Base-by-base conservation (phyloP, 2,888 invertebrate genomes). In the Hedychridium roseum region DNA sequence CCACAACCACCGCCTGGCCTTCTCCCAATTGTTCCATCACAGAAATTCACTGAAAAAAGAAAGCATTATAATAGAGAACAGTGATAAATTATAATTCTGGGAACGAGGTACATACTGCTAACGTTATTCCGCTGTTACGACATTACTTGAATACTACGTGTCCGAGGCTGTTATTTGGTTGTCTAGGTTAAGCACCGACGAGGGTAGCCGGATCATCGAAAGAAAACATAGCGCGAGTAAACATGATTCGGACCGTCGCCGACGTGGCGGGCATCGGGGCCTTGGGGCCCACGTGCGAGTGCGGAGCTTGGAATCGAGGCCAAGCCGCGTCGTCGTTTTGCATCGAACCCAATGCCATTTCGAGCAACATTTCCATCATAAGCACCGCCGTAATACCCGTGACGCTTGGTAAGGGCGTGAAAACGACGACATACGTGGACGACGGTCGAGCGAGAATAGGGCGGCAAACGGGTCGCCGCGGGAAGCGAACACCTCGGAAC, bases 1-100 rank as follows among this genome's bases (percentile, higher is more conserved):
- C 77, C 28, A 78, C 77, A 58, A 79, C 76, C 2, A 77, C 76
- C 0, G 78, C 67, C 51, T 78, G 78, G 14, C 78, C 77, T 62
- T 76, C 76, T 50, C 67, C 69, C 47, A 78, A 59, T 44, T 77
- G 77, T 2, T 78, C 78, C 78, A 78, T 78, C 1, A 3, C 6
- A 9, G 41, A 12, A 5, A 11, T 5, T 36, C 21, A 6, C 43
- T 55, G 39, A 6, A 12, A 14, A 14, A 32, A 1, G 16, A 32
- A 2, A 15, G 16, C 23, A 23, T 9, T 6, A 6, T 23, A 9
- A 6, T 23, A 23, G 5, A 23, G 5, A 23, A 23, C 5, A 23
- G 23, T 23, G 23, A 23, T 6, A 23, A 9, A 9, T 23, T 23
- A 23, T 23, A 23, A 23, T 23, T 9, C 9, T 23, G 9, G 9